These are phyloP conservation scores for Anser cygnoides DNA, from an alignment of 2,113 vertebrate species.

Conservation along the genomic window DNA sequence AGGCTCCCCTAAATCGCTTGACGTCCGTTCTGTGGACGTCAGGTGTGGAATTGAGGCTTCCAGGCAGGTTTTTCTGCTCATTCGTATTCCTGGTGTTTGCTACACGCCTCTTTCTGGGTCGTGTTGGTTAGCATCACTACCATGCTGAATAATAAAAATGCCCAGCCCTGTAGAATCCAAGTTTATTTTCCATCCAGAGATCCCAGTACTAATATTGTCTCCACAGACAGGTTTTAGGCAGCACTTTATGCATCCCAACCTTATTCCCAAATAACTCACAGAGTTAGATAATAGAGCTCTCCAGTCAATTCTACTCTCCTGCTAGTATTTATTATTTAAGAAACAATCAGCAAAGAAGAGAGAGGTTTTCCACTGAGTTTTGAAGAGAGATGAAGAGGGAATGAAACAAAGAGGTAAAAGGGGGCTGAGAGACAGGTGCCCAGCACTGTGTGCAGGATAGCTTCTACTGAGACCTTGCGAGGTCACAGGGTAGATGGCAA, in stretches of 20 bases:
- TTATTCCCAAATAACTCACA: background rate
- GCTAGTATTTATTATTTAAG: constrained; percentile 58
- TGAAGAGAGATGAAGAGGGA: background rate
- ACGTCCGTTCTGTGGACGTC: background rate
- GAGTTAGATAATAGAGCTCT: constrained; percentile 31
- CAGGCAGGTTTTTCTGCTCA: background rate
- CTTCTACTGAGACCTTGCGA: background rate
- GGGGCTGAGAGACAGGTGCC: background rate
- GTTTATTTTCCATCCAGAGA: background rate
- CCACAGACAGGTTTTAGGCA: background rate
- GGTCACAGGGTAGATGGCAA: background rate
- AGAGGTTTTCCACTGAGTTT: constrained; percentile 7
- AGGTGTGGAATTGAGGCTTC: background rate
- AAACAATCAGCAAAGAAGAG: constrained; percentile 25
- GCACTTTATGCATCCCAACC: background rate
- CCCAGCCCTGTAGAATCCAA: background rate
- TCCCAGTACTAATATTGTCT: background rate
- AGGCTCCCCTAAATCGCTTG: constrained; percentile 8
- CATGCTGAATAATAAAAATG: background rate
- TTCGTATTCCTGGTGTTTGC: background rate
- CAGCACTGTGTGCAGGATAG: background rate
- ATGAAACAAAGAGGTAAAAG: background rate
- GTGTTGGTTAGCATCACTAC: constrained; percentile 20
- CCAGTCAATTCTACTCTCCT: background rate
- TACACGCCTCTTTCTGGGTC: background rate